Conservation (phyloP, 2,888 invertebrate genomes). For the Diarsia brunnea region DNA sequence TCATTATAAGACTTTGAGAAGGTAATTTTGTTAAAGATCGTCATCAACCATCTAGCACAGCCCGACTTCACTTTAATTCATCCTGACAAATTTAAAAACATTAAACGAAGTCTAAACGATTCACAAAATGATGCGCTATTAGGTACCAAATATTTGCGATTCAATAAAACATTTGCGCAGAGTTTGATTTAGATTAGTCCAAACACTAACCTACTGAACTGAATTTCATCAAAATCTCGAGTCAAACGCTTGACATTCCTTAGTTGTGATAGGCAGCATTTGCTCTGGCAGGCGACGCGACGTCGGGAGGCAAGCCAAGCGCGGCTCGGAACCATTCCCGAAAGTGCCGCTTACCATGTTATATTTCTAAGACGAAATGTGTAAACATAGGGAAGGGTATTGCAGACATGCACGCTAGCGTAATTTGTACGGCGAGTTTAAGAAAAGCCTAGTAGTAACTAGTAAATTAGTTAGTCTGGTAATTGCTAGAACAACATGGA, state of each 20-base stretch:
- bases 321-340: slow-evolving; percentile 24
- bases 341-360: slow-evolving; percentile 51
- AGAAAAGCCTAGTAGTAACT: neutral
- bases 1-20: neutral
- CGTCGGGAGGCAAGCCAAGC: slow-evolving; percentile 18
- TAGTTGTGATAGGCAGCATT: slow-evolving; percentile 24
- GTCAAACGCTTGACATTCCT: slow-evolving; percentile 30
- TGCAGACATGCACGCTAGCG: neutral
- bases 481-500: neutral
- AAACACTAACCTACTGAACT: slow-evolving; percentile 33
- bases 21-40: neutral
- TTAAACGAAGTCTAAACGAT: neutral
- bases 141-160: neutral
- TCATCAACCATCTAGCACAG: neutral
- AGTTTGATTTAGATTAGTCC: neutral
- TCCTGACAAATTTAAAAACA: neutral
- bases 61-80: neutral
- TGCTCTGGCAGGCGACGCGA: slow-evolving; percentile 44
- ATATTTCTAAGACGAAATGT: slow-evolving; percentile 49
- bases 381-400: slow-evolving; percentile 34
- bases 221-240: slow-evolving; percentile 39
- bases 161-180: neutral
- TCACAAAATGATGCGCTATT: neutral
- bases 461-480: neutral
- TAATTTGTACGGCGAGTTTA: slow-evolving; percentile 3